Conservation (phyloP, 2,888 invertebrate species). For the Himalopsyche tibetana region DNA sequence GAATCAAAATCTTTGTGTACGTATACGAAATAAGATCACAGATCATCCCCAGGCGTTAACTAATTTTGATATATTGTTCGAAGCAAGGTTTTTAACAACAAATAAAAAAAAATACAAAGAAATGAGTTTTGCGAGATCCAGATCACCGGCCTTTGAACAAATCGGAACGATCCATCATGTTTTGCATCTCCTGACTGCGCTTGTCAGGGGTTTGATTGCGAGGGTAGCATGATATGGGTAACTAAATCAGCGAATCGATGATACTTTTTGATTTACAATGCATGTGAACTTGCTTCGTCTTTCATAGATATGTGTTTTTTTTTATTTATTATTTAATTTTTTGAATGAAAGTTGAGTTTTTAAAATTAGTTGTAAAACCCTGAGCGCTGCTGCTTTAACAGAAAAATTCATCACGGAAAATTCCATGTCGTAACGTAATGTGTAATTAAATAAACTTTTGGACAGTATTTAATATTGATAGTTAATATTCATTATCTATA, state of each 20-base stretch:
- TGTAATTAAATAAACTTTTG: no score
- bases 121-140: slow-evolving; percentile 12
- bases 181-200: slow-evolving; percentile 7
- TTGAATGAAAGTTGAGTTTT: no score
- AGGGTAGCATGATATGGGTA: not conserved
- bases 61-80: slow-evolving; percentile 45
- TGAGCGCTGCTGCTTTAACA: no score
- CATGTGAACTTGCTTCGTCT: not conserved
- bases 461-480: no score
- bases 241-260: not conserved
- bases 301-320: not conserved
- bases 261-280: not conserved
- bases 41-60: slow-evolving; percentile 41
- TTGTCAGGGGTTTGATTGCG: not conserved
- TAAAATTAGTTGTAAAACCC: no score
- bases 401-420: no score
- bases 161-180: slow-evolving; percentile 20
- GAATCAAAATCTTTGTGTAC: not conserved
- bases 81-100: not conserved
- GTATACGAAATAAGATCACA: not conserved
- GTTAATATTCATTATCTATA: no score
- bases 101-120: not conserved
- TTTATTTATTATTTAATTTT: no score
- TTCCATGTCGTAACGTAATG: no score
- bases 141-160: not conserved